phyloP scores from a whole-genome alignment of 2,888 invertebrate species.

The Peribatodes rhomboidaria region DNA sequence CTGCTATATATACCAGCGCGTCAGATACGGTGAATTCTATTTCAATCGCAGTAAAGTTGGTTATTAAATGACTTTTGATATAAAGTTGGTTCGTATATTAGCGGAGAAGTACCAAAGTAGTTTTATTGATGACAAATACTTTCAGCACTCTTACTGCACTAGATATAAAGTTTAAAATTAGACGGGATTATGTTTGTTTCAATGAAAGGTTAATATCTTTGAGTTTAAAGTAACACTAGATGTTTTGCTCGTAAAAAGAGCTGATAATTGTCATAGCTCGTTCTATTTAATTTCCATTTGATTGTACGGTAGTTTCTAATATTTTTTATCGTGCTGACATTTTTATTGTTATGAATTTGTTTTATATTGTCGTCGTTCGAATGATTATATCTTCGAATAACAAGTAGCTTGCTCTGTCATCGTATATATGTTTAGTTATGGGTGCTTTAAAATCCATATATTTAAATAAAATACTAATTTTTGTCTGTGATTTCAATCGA shows the following conservation, averaged over 20 bases:
- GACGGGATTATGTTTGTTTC: conserved; percentile 18
- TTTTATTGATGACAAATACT: conserved; percentile 54
- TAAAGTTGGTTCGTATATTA: conserved; percentile 41
- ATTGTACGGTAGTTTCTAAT: conserved; percentile 69
- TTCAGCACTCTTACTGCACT: conserved; percentile 47
- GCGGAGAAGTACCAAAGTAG: conserved; percentile 60
- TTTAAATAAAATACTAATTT: conserved; percentile 21
- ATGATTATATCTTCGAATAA: conserved; percentile 44
- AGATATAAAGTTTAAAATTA: conserved; percentile 51
- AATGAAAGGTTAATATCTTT: conserved; percentile 40
- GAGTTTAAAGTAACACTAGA: conserved; percentile 65
- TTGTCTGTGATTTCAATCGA: conserved; percentile 21
- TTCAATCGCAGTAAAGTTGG: conserved; percentile 40
- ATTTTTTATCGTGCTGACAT: conserved; percentile 69
- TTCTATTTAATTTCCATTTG: conserved; percentile 80
- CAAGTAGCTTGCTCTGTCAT: conserved; percentile 39
- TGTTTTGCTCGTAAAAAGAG: conserved; percentile 79
- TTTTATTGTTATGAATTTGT: conserved; percentile 83
- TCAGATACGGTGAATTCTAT: conserved; percentile 25
- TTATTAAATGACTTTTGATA: conserved; percentile 31
- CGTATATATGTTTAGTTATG: conserved; percentile 34
- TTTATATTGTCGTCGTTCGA: conserved; percentile 56
- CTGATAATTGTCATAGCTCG: conserved; percentile 77
- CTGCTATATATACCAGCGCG: conserved; percentile 45
- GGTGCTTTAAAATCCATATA: conserved; percentile 24